phyloP scores from a whole-genome alignment of 2,797 vertebrate genomes.

The Gouania willdenowi region DNA sequence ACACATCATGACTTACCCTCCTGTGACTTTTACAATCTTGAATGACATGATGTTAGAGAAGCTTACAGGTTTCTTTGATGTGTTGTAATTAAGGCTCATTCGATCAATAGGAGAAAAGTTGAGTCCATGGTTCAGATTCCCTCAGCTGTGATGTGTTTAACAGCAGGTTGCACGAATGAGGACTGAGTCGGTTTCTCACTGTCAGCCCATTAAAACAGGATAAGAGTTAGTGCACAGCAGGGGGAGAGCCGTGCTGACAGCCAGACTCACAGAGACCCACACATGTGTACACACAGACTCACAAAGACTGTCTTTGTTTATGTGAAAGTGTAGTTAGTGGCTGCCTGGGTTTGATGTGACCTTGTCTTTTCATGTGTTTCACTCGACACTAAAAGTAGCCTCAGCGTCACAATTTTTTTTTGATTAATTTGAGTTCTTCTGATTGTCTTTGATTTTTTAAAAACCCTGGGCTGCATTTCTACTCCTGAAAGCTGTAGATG shows the following conservation, averaged over 20 bases:
- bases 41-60: slow-evolving; percentile 11
- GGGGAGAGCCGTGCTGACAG: slow-evolving; percentile 40
- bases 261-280: slow-evolving; percentile 6
- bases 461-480: too few relatives aligned
- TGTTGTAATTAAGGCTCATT: not conserved
- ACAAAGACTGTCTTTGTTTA: slow-evolving; percentile 25
- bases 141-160: slow-evolving; percentile 30
- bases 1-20: slow-evolving; percentile 13
- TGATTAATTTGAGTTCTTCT: too few relatives aligned
- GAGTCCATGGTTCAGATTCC: slow-evolving; percentile 12
- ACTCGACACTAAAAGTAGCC: too few relatives aligned
- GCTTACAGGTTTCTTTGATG: slow-evolving; percentile 3
- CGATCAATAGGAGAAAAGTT: not conserved
- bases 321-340: slow-evolving; percentile 39
- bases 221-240: slow-evolving; percentile 40
- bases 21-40: slow-evolving; percentile 4
- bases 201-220: slow-evolving; percentile 43
- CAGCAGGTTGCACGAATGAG: slow-evolving; percentile 21
- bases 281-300: slow-evolving; percentile 1
- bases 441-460: too few relatives aligned
- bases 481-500: too few relatives aligned
- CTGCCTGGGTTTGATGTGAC: slow-evolving; percentile 35
- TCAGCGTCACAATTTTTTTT: too few relatives aligned
- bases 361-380: slow-evolving; percentile 34
- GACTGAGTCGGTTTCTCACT: slow-evolving; percentile 28